Percentiles rank a stretch among this genome's conserved stretches.
phyloP scores from a whole-genome alignment of 2,113 vertebrate genomes.

The Zingel zingel region DNA sequence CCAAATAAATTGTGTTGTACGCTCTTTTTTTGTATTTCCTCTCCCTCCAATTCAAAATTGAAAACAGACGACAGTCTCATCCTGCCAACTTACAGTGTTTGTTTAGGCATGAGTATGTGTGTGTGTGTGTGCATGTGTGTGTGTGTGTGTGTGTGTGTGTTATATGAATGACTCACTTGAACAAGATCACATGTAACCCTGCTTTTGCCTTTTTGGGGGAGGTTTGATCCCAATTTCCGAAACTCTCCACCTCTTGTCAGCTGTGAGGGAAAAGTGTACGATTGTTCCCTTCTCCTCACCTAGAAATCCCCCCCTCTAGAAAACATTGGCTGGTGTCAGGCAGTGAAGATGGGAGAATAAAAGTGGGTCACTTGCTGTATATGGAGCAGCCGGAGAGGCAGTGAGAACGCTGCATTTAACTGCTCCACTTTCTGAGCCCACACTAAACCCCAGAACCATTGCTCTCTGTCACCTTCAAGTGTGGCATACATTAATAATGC shows the following conservation, averaged over 20 bases:
- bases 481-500: conserved; percentile 74
- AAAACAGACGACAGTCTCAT: conserved; percentile 70
- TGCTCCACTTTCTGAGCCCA: conserved; percentile 82
- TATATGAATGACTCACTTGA: conserved; percentile 70
- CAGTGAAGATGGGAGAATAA: conserved; percentile 48
- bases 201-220: conserved; percentile 36
- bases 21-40: conserved; percentile 11
- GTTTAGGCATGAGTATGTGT: conserved; percentile 46
- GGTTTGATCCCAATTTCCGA: conserved; percentile 50
- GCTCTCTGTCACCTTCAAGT: conserved; percentile 82
- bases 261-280: conserved; percentile 50
- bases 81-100: conserved; percentile 76
- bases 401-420: conserved; percentile 81
- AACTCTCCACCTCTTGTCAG: conserved; percentile 46
- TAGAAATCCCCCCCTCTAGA: conserved; percentile 55
- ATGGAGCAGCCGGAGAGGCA: conserved; percentile 76
- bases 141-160: background rate
- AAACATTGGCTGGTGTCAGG: conserved; percentile 68
- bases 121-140: background rate
- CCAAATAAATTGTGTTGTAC: conserved; percentile 68
- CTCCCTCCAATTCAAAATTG: conserved; percentile 64
- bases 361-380: conserved; percentile 81
- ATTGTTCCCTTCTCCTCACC: conserved; percentile 50
- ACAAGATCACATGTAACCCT: conserved; percentile 47
- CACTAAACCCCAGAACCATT: conserved; percentile 73